These are phyloP conservation scores for Montipora sp. DNA, from an alignment of 64 coral and sea anemone genomes.

Conservation along the genomic window DNA sequence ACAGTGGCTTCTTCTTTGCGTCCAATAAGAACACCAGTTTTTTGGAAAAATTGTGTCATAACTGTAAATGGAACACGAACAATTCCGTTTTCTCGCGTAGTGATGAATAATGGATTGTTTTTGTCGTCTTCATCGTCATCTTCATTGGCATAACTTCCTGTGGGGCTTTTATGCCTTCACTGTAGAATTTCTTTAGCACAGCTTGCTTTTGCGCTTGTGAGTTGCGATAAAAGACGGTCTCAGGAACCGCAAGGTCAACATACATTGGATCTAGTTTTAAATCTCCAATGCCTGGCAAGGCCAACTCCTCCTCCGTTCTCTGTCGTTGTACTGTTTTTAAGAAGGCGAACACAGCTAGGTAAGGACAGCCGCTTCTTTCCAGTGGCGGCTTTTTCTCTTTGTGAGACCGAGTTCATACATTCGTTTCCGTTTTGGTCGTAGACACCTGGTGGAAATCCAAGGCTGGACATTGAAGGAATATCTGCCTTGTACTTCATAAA, in stretches of 20 bases:
- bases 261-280: constrained; percentile 23
- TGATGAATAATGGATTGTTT: constrained; percentile 1
- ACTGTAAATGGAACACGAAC: constrained; percentile 44
- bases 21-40: background rate
- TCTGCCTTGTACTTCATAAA: constrained; percentile 61
- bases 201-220: constrained; percentile 29
- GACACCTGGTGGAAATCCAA: constrained; percentile 62
- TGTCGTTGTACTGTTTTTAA: constrained; percentile 38
- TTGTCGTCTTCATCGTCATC: background rate
- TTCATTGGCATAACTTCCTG: background rate
- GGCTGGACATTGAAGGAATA: constrained; percentile 61
- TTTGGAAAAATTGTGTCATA: constrained; percentile 6
- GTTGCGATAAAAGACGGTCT: constrained; percentile 57
- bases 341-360: background rate
- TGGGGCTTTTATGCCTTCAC: background rate
- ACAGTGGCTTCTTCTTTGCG: constrained; percentile 10
- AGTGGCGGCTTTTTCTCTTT: constrained; percentile 38
- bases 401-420: constrained; percentile 60
- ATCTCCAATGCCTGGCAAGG: constrained; percentile 43
- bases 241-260: background rate
- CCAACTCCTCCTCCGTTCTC: constrained; percentile 40
- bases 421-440: constrained; percentile 73
- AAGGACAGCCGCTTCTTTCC: constrained; percentile 54
- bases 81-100: constrained; percentile 22
- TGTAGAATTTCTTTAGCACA: constrained; percentile 12